Evolutionary conservation across 2,888 invertebrate genomes (phyloP).

Genomic region (Automeris io): DNA sequence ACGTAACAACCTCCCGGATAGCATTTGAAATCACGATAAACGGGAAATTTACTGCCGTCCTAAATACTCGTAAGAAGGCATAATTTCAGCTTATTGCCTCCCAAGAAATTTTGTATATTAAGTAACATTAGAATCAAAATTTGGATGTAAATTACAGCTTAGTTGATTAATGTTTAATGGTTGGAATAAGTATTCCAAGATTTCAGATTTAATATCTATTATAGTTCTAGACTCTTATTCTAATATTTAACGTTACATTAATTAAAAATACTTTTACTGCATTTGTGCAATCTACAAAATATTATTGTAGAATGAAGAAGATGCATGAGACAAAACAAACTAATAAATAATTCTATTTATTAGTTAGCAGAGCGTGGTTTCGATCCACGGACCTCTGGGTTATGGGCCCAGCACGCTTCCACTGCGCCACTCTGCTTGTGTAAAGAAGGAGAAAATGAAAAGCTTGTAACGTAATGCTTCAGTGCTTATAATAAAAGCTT

Average conservation of each 20-base stretch:
- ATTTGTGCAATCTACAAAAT: no score
- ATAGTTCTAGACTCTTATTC: no score
- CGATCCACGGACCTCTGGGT: constrained; percentile 92
- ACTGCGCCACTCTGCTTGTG: constrained; percentile 87
- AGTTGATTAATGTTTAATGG: constrained; percentile 17
- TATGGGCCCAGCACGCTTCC: constrained; percentile 91
- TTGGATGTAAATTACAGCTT: constrained; percentile 21
- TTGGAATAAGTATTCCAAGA: not conserved
- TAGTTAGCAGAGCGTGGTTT: not conserved
- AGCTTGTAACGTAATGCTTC: no score
- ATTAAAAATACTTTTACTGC: no score
- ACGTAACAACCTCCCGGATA: constrained; percentile 53
- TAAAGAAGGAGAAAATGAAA: not conserved
- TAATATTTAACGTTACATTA: no score
- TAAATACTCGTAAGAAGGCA: constrained; percentile 37
- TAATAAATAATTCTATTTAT: no score
- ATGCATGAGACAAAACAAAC: no score
- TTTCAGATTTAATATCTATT: no score
- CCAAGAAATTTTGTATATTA: constrained; percentile 15
- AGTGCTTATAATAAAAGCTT: no score
- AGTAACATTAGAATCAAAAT: constrained; percentile 21
- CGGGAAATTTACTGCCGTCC: constrained; percentile 54
- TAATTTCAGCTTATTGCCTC: constrained; percentile 18
- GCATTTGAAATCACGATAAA: constrained; percentile 64
- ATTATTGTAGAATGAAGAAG: no score